phyloP scores from a whole-genome alignment of 2,113 vertebrate species.

The Campylomormyrus tamandua region DNA sequence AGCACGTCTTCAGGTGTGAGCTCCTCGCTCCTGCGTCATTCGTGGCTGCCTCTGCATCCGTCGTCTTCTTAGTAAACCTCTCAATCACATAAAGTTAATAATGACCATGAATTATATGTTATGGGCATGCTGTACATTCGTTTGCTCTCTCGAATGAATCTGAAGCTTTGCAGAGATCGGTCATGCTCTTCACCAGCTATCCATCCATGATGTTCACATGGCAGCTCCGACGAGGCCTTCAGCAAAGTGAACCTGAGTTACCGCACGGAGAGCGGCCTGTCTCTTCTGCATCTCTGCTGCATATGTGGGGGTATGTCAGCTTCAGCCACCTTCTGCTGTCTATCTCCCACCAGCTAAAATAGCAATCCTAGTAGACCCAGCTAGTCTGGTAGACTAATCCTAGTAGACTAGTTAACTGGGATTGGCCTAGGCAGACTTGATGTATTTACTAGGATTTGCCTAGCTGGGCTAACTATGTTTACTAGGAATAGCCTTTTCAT shows the following conservation, averaged over 20 bases:
- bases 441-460: not conserved
- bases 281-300: slow-evolving; percentile 87
- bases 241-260: slow-evolving; percentile 86
- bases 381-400: not conserved
- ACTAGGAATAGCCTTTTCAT: too few relatives aligned
- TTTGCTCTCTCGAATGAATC: not conserved
- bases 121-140: not conserved
- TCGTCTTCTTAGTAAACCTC: not conserved
- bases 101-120: not conserved
- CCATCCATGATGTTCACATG: not conserved
- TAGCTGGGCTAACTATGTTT: too few relatives aligned
- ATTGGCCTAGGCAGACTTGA: not conserved
- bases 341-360: not conserved
- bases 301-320: slow-evolving; percentile 71
- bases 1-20: slow-evolving; percentile 78
- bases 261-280: slow-evolving; percentile 79
- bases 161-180: not conserved
- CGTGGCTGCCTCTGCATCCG: not conserved
- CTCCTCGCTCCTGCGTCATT: not conserved
- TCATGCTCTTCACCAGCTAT: not conserved
- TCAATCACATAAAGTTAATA: not conserved
- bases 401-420: not conserved
- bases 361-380: not conserved
- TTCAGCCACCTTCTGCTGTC: not conserved
- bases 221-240: slow-evolving; percentile 89